Percentiles rank a stretch among this genome's conserved stretches.
These are phyloP conservation scores for Anticlea derivata DNA, from an alignment of 2,888 invertebrate genomes.

Conservation along the genomic window DNA sequence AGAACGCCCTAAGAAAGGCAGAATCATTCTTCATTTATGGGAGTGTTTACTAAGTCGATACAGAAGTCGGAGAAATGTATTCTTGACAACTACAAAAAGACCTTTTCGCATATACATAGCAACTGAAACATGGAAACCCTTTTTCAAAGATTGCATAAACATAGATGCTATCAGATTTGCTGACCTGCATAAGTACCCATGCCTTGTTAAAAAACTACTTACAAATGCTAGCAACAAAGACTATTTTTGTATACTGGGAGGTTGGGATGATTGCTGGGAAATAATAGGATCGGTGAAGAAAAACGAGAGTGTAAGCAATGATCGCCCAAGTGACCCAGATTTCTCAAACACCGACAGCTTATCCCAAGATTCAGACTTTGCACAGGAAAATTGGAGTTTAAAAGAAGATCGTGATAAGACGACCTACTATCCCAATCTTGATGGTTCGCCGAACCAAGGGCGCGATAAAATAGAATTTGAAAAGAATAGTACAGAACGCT, in stretches of 20 bases:
- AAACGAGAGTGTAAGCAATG: constrained; percentile 23
- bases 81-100: constrained; percentile 56
- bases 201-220: constrained; percentile 65
- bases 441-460: not conserved
- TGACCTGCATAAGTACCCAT: constrained; percentile 64
- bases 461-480: constrained; percentile 2
- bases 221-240: constrained; percentile 62
- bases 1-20: constrained; percentile 42
- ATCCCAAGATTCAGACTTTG: constrained; percentile 12
- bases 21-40: constrained; percentile 45
- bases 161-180: constrained; percentile 63
- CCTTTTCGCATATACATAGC: constrained; percentile 71
- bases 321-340: constrained; percentile 4
- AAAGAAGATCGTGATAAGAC: constrained; percentile 2
- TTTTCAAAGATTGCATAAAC: constrained; percentile 63
- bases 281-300: constrained; percentile 66
- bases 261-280: constrained; percentile 72
- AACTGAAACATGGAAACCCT: constrained; percentile 49
- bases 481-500: constrained; percentile 43
- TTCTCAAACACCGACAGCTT: constrained; percentile 10
- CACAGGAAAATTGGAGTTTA: constrained; percentile 4
- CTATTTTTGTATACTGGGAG: constrained; percentile 70
- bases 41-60: constrained; percentile 68
- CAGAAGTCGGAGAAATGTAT: constrained; percentile 62
- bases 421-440: not conserved